Evolutionary conservation across 2,797 vertebrate species (phyloP), one percentile per base, ranked within the genome.

Genomic region (Ammospiza maritima): DNA sequence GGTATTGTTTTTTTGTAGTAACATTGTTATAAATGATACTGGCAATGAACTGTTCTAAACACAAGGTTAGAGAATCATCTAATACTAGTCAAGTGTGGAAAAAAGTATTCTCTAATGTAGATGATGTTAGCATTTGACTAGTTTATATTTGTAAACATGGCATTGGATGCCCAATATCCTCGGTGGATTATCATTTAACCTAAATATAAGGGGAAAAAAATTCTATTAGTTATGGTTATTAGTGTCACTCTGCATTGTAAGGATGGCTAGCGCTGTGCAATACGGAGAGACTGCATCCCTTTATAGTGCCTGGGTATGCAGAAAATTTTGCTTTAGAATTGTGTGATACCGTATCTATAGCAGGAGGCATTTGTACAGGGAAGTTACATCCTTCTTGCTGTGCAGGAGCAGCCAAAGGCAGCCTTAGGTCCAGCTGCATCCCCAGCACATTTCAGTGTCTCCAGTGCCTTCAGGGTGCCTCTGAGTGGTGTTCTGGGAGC

Each of bases 11-110:
- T 1, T 87, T 93, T 7, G 0, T 76, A 70, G 42, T 70, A 82
- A 58, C 0, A 15, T 14, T 1, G 2, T 76, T 90, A 38, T 16
- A 85, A 77, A 78, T 89, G 81, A 91, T 67, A 73, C 38, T 70
- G 61, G 17, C 45, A 73, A 45, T 0, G 4, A 89, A 22, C 42
- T 69, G 29, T 76, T 91, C 14, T 5, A 60, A 89, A 58, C 29
- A 38, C 58, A 87, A 78, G 47, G 75, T 90, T 84, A 81, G 65
- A 30, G 65, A 92, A 88, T 94, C 58, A 71, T 75, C 42, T 75
- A 64, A 57, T 67, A 13, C 29, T 76, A 58, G 29, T 81, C 66
- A 87, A 27, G 25, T 48, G 77, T 62, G 45, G 54, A 72, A 85
- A 77, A 89, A 78, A 61, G 17, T 66, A 22, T 78, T 83, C 72